A percentile compares a stretch with the other conserved stretches of the same genome.
These are phyloP conservation scores for Chaetophractus vellerosus DNA, from an alignment of 2,797 vertebrate genomes.

Conservation along the genomic window DNA sequence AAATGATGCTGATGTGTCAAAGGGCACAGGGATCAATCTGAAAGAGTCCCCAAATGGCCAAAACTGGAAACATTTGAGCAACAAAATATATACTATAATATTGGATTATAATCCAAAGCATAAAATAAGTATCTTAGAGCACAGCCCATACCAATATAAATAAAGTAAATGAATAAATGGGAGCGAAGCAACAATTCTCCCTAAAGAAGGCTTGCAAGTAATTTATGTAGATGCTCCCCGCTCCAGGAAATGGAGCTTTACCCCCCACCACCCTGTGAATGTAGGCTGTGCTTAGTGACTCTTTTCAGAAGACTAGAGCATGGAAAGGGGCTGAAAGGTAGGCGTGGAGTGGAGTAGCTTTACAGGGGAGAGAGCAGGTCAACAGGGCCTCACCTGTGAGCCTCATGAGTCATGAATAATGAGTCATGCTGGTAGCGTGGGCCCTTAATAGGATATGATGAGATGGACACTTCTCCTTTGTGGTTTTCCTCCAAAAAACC, in stretches of 20 bases:
- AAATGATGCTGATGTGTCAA: neutral
- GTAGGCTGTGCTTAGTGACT: too few relatives aligned
- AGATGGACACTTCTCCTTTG: neutral
- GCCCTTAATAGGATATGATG: neutral
- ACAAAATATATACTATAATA: neutral
- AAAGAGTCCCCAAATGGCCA: neutral
- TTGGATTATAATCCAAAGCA: neutral
- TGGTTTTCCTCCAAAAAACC: neutral
- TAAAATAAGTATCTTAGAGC: slow-evolving; percentile 50
- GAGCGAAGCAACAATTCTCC: neutral
- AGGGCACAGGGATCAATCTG: neutral
- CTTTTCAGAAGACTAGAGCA: neutral
- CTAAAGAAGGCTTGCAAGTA: too few relatives aligned
- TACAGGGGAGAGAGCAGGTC: neutral
- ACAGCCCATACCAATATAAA: neutral
- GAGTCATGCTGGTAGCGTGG: too few relatives aligned
- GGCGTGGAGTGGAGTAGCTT: neutral
- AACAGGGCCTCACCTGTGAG: neutral
- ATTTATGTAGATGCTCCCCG: too few relatives aligned
- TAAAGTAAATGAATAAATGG: neutral
- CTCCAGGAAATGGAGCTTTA: too few relatives aligned
- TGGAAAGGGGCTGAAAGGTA: neutral
- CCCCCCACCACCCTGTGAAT: too few relatives aligned
- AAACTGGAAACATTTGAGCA: neutral
- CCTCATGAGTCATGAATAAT: neutral